phyloP scores from a whole-genome alignment of 1,140 invertebrate species.

The Drosophila lacteicornis region DNA sequence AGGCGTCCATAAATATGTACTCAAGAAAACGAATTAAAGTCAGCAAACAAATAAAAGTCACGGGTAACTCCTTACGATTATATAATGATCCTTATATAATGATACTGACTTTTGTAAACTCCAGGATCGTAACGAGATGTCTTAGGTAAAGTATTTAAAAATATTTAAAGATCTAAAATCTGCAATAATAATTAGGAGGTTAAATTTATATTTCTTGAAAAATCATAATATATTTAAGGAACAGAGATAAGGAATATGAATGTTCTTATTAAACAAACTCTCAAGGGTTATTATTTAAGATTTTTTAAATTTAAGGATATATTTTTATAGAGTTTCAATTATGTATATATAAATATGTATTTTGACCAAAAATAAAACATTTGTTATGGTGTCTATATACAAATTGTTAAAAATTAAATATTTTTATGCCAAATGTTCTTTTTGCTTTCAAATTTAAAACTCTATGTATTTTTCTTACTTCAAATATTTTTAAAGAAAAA shows the following conservation, averaged over 20 bases:
- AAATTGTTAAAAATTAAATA: no score
- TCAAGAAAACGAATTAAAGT: constrained; percentile 32
- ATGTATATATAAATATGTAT: no score
- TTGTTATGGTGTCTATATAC: no score
- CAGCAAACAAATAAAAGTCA: constrained; percentile 31
- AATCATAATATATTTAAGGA: background rate
- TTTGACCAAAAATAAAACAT: no score
- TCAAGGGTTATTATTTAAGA: background rate
- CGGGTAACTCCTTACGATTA: background rate
- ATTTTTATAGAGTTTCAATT: no score
- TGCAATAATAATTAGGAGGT: background rate
- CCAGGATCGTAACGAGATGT: background rate
- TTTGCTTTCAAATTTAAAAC: no score
- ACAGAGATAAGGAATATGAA: background rate
- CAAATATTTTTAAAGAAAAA: no score
- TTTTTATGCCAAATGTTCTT: no score
- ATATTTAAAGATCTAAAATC: background rate
- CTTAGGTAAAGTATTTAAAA: background rate
- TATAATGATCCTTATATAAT: background rate
- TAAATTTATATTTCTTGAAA: background rate
- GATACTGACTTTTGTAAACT: background rate
- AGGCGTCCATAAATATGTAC: constrained; percentile 32
- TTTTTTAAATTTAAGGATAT: background rate
- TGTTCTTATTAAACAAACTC: background rate
- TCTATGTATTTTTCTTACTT: no score